Conservation (phyloP, 2,113 vertebrate species). For the Coreoperca whiteheadi region DNA sequence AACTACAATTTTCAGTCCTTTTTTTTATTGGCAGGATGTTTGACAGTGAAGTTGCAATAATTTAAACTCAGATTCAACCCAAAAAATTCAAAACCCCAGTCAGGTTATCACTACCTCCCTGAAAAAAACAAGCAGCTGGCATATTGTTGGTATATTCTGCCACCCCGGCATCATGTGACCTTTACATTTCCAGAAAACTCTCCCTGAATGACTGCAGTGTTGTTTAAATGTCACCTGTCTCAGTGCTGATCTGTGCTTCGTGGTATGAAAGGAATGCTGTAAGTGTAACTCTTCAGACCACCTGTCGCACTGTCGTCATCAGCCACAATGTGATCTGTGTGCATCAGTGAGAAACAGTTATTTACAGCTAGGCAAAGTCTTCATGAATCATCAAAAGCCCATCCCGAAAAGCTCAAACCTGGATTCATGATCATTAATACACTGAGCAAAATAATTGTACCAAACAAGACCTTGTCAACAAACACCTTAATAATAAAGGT, state of each 20-base stretch:
- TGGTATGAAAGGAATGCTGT: conserved; percentile 46
- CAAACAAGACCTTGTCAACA: conserved; percentile 4
- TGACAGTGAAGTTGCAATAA: neutral
- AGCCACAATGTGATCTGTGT: neutral
- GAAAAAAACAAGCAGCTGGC: conserved; percentile 22
- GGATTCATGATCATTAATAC: neutral
- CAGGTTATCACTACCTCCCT: neutral
- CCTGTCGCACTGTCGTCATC: conserved; percentile 61
- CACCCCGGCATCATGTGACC: conserved; percentile 51
- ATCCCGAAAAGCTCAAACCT: conserved; percentile 3
- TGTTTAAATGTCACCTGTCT: conserved; percentile 74
- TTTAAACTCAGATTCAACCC: neutral
- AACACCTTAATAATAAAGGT: no score
- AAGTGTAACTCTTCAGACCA: conserved; percentile 52
- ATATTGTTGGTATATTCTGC: conserved; percentile 50
- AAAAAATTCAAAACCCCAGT: neutral
- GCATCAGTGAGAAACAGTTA: conserved; percentile 14
- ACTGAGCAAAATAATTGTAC: neutral
- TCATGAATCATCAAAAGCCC: conserved; percentile 1
- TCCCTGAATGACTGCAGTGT: conserved; percentile 43
- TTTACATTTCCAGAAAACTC: conserved; percentile 59
- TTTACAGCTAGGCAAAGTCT: conserved; percentile 41
- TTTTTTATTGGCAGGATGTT: neutral
- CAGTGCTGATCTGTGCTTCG: conserved; percentile 37
- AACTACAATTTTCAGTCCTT: neutral